Percentiles rank a stretch among this genome's conserved stretches.
These are phyloP conservation scores for Bugula neritina DNA, from an alignment of 2,888 invertebrate species.

Conservation along the genomic window DNA sequence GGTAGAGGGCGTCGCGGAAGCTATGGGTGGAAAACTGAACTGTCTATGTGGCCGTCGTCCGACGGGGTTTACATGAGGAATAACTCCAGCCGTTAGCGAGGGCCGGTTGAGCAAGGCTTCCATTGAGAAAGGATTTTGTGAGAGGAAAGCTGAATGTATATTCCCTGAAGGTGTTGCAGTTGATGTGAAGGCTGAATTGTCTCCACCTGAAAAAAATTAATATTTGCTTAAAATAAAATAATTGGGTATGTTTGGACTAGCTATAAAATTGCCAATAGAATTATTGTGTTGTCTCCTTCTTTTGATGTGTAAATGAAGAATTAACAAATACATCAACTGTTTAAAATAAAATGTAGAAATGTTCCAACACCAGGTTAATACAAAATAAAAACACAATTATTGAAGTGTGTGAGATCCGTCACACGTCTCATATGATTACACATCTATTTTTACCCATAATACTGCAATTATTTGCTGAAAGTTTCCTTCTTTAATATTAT, in stretches of 20 bases:
- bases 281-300: too few relatives aligned
- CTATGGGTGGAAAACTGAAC: slow-evolving; percentile 13
- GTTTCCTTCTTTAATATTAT: too few relatives aligned
- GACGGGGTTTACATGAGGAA: not conserved
- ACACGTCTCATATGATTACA: too few relatives aligned
- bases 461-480: too few relatives aligned
- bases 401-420: too few relatives aligned
- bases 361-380: too few relatives aligned
- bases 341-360: not conserved
- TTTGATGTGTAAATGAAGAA: too few relatives aligned
- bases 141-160: slow-evolving; percentile 24
- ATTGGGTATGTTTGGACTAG: too few relatives aligned
- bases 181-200: slow-evolving; percentile 26
- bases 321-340: not conserved
- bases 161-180: not conserved
- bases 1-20: not conserved
- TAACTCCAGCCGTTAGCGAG: not conserved
- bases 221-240: too few relatives aligned
- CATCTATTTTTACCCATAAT: too few relatives aligned
- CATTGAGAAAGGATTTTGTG: slow-evolving; percentile 21
- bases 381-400: too few relatives aligned
- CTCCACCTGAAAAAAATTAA: slow-evolving; percentile 18
- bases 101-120: slow-evolving; percentile 18
- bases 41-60: not conserved
- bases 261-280: too few relatives aligned